Conservation (phyloP, 2,113 vertebrate species). For the Festucalex cinctus region DNA sequence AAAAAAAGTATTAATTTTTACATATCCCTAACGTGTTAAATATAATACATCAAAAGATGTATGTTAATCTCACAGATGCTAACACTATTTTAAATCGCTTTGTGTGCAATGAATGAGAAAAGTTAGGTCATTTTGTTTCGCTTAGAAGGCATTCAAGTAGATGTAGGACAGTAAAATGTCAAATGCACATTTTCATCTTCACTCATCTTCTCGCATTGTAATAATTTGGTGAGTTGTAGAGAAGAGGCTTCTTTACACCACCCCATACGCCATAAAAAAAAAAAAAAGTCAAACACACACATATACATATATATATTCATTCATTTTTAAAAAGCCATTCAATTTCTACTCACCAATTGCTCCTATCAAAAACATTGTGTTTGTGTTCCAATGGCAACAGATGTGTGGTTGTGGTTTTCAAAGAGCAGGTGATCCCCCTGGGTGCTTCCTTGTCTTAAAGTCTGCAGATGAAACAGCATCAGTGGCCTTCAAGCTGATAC, state of each 20-base stretch:
- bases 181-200: conserved; percentile 32
- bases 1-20: conserved; percentile 30
- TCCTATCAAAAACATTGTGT: conserved; percentile 26
- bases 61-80: conserved; percentile 17
- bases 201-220: conserved; percentile 29
- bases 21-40: conserved; percentile 35
- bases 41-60: conserved; percentile 34
- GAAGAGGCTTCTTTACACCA: conserved; percentile 7
- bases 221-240: conserved; percentile 31
- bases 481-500: conserved; percentile 13
- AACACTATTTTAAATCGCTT: conserved; percentile 25
- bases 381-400: conserved; percentile 16
- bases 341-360: conserved; percentile 20
- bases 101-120: background rate
- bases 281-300: no score
- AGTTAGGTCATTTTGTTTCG: conserved; percentile 10
- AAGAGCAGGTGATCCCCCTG: conserved; percentile 29
- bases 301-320: background rate
- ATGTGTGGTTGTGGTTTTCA: conserved; percentile 21
- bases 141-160: conserved; percentile 7
- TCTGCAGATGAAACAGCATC: conserved; percentile 1
- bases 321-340: conserved; percentile 11
- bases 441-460: conserved; percentile 15
- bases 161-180: conserved; percentile 16
- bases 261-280: no score